Conservation (phyloP, 2,113 vertebrate genomes). For the Pterocles burchelli region DNA sequence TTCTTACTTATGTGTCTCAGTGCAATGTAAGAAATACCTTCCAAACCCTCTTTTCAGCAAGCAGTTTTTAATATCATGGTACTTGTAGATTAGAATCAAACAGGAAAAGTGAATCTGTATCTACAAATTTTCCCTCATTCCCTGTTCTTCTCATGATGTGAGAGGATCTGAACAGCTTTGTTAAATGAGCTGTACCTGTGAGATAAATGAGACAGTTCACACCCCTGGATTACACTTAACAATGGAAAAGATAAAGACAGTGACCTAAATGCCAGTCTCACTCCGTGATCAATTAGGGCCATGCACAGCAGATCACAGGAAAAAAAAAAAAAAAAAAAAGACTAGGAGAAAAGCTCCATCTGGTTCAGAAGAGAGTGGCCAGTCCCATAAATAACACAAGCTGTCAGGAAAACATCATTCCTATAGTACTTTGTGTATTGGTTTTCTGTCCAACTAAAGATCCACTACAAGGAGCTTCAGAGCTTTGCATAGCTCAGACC, state of each 20-base stretch:
- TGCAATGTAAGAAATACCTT: neutral
- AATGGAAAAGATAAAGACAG: neutral
- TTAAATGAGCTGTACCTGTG: neutral
- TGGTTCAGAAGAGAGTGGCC: constrained; percentile 50
- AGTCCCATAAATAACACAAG: constrained; percentile 67
- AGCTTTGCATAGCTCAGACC: neutral
- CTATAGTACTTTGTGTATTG: constrained; percentile 27
- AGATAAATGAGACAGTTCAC: neutral
- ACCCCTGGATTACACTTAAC: neutral
- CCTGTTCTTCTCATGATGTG: neutral
- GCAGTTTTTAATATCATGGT: neutral
- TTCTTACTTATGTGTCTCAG: neutral
- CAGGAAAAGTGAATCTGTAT: neutral
- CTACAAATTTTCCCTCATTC: neutral
- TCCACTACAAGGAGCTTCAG: neutral
- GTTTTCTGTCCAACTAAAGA: constrained; percentile 6
- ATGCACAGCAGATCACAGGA: neutral
- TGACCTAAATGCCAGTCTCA: neutral
- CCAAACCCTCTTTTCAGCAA: neutral
- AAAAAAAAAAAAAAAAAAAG: neutral
- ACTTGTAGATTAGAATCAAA: neutral
- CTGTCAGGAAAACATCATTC: constrained; percentile 54
- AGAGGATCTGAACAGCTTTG: neutral
- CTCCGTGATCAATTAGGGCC: neutral
- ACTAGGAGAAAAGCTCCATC: constrained; percentile 31